These are phyloP conservation scores for Peromyscus nudipes DNA, from an alignment of 2,797 vertebrate species.

Conservation along the genomic window DNA sequence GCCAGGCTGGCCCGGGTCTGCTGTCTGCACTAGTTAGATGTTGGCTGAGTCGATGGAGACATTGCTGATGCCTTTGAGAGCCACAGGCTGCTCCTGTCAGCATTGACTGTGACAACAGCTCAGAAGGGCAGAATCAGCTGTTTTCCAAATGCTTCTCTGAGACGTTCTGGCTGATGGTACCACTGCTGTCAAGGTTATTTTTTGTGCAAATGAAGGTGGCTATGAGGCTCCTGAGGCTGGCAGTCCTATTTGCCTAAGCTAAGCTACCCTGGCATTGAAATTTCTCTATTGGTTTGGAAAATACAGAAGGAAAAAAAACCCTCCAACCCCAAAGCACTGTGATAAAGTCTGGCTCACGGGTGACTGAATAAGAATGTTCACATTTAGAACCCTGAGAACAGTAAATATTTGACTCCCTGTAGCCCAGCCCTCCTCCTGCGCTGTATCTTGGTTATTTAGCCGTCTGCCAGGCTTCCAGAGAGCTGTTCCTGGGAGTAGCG, in stretches of 20 bases:
- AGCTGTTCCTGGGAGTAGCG: conserved; percentile 73
- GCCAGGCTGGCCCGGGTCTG: rapidly evolving
- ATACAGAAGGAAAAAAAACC: neutral
- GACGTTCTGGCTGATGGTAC: neutral
- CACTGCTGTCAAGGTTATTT: conserved; percentile 47
- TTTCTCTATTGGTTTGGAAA: conserved; percentile 55
- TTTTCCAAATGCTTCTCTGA: conserved; percentile 5
- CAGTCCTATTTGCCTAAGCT: neutral
- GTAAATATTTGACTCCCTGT: conserved; percentile 75
- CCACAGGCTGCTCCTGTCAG: neutral
- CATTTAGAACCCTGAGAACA: conserved; percentile 58
- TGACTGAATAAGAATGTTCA: conserved; percentile 39
- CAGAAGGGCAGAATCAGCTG: conserved; percentile 55
- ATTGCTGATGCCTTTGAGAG: neutral
- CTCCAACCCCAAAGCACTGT: neutral
- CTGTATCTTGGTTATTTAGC: conserved; percentile 51
- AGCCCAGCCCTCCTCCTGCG: neutral
- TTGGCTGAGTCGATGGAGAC: too few relatives aligned
- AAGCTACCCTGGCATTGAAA: neutral
- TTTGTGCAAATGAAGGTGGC: conserved; percentile 26
- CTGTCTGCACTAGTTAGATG: rapidly evolving
- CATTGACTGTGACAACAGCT: neutral
- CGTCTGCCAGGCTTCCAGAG: conserved; percentile 65
- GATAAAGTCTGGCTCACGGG: conserved; percentile 55
- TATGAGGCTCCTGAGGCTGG: neutral